Evolutionary conservation across 2,113 vertebrate species (phyloP).

Genomic region (Zosterops pallidus): DNA sequence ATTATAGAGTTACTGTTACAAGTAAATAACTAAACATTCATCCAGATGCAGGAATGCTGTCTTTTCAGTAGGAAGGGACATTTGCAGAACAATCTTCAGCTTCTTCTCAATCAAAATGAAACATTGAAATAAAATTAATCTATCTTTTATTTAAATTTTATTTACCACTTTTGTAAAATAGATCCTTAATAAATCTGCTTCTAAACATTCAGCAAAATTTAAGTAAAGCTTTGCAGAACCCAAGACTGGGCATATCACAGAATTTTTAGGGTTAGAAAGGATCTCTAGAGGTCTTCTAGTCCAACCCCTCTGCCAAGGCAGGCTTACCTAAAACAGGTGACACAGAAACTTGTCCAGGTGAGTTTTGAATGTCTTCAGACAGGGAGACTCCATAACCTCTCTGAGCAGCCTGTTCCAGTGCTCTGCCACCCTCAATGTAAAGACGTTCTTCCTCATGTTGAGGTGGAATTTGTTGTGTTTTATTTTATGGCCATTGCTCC

Average conservation of each 20-base stretch:
- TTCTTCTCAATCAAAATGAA: background rate
- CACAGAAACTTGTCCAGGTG: rapidly evolving
- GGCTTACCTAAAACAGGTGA: background rate
- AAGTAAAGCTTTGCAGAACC: background rate
- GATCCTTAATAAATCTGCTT: background rate
- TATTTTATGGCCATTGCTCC: background rate
- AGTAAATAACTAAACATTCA: background rate
- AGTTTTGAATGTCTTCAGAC: background rate
- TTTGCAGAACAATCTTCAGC: background rate
- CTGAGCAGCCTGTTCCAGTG: background rate
- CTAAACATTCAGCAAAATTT: background rate
- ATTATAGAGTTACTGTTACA: background rate
- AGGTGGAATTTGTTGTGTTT: background rate
- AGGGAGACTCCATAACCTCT: background rate
- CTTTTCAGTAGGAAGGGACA: background rate
- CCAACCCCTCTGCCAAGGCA: background rate
- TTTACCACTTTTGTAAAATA: background rate
- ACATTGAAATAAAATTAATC: background rate
- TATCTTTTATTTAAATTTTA: background rate
- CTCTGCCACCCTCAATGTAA: background rate
- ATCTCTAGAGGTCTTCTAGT: background rate
- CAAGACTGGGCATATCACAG: rapidly evolving
- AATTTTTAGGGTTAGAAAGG: background rate
- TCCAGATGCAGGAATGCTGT: background rate
- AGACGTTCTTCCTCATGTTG: background rate